These are phyloP conservation scores for Syngnathoides biaculeatus DNA, from an alignment of 2,113 vertebrate genomes.

Conservation along the genomic window DNA sequence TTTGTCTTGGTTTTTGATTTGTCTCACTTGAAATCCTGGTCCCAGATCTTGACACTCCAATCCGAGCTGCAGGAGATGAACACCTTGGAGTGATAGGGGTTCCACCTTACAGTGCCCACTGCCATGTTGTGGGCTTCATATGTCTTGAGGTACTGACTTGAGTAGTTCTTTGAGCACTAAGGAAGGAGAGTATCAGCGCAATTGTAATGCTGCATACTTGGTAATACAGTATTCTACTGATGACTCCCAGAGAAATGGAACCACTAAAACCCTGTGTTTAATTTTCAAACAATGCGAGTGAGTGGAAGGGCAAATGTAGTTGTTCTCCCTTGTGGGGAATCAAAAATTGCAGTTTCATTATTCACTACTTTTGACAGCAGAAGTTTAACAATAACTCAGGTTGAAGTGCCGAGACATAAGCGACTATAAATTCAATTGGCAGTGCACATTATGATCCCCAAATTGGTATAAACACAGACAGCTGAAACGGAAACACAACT, in stretches of 20 bases:
- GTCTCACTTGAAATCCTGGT: conserved; percentile 87
- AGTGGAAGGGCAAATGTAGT: too few relatives aligned
- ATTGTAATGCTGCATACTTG: not conserved
- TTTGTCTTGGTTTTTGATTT: not conserved
- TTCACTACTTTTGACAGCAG: too few relatives aligned
- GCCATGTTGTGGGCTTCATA: conserved; percentile 87
- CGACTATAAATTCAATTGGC: too few relatives aligned
- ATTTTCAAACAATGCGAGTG: too few relatives aligned
- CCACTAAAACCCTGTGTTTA: not conserved
- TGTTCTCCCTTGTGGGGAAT: too few relatives aligned
- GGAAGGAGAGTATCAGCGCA: conserved; percentile 2
- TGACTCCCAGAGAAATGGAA: not conserved
- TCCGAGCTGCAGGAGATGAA: conserved; percentile 96
- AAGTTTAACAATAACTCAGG: too few relatives aligned
- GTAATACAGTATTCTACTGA: not conserved
- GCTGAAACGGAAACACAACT: too few relatives aligned
- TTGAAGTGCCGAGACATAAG: too few relatives aligned
- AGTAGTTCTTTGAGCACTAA: conserved; percentile 93
- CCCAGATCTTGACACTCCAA: conserved; percentile 96
- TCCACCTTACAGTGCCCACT: conserved; percentile 87
- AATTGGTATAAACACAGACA: too few relatives aligned
- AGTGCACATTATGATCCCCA: too few relatives aligned
- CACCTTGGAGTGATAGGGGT: conserved; percentile 85
- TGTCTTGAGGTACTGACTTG: conserved; percentile 84
- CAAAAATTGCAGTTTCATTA: too few relatives aligned